These are phyloP conservation scores for Toxonevra muliebris DNA, from an alignment of 2,888 invertebrate genomes.

Conservation along the genomic window DNA sequence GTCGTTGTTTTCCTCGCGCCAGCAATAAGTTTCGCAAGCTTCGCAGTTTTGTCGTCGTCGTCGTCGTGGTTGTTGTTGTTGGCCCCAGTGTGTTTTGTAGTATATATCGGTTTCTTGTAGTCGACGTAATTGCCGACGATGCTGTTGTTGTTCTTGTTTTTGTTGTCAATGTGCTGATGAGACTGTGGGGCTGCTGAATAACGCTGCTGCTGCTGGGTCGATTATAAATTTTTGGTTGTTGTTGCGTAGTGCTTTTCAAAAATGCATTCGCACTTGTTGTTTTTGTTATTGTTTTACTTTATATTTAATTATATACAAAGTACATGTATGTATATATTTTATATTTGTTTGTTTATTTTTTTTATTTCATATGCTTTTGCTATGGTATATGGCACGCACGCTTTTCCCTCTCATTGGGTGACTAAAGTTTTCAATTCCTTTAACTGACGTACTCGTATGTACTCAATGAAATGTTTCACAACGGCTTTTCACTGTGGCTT, in stretches of 20 bases:
- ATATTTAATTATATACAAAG: too few relatives aligned
- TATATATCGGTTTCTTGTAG: background rate
- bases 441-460: too few relatives aligned
- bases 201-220: slow-evolving; percentile 12
- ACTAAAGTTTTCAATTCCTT: too few relatives aligned
- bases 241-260: slow-evolving; percentile 4
- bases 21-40: slow-evolving; percentile 33
- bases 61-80: slow-evolving; percentile 13
- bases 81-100: slow-evolving; percentile 13
- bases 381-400: too few relatives aligned
- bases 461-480: too few relatives aligned
- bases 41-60: slow-evolving; percentile 38
- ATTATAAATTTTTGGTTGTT: slow-evolving; percentile 12
- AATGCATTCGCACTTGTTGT: slow-evolving; percentile 11
- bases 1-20: slow-evolving; percentile 27
- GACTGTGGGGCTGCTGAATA: slow-evolving; percentile 15
- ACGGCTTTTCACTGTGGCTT: background rate
- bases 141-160: slow-evolving; percentile 19
- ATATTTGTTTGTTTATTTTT: too few relatives aligned
- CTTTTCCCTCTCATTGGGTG: too few relatives aligned
- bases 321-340: too few relatives aligned
- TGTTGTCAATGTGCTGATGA: background rate
- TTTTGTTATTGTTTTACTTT: too few relatives aligned
- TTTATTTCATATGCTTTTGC: too few relatives aligned
- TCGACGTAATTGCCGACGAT: slow-evolving; percentile 1